Base-by-base conservation (phyloP, 2,797 vertebrate genomes). In the Mormyrus hasselquistii region DNA sequence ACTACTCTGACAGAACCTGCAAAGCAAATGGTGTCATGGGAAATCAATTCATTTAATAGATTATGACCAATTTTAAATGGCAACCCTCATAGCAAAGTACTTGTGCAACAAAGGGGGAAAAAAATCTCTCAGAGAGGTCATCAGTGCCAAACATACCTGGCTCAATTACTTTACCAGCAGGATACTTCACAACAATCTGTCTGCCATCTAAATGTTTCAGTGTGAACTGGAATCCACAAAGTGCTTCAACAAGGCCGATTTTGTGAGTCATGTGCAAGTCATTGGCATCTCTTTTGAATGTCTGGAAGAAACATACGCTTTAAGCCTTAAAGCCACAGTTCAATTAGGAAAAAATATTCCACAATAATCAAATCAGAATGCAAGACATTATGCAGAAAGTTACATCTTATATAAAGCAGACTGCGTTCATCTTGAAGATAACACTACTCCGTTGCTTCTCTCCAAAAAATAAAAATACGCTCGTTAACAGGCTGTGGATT, bases 171-270 rank as follows among this genome's bases (percentile, higher is more conserved):
- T 99, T 99, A 93, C 99, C 98, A 90, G 98, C 96, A 83, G 98
- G 98, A 62, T 99, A 98, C 94, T 98, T 99, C 90, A 99, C 97
- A 92, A 98, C 97, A 94, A 99, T 96, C 91, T 99, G 98, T 92
- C 97, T 97, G 53, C 94, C 97, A 92, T 99, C 99, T 59, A 99
- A 97, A 93, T 99, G 99, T 93, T 98, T 95, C 91, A 99, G 97
- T 19, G 97, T 98, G 93, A 99, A 97, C 94, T 99, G 98, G 94
- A 99, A 99, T 83, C 98, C 98, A 94, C 99, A 99, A 5, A 99
- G 95, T 86, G 99, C 98, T 94, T 99, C 98, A 69, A 99, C 98
- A 59, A 99, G 96, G 92, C 98, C 98, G n/a, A 99, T 99, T 90
- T 97, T 99, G 90, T 99, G 97, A 14, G 97, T 97, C 96, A 99